phyloP scores from a whole-genome alignment of 2,888 invertebrate genomes.

The Tetanocera ferruginea region DNA sequence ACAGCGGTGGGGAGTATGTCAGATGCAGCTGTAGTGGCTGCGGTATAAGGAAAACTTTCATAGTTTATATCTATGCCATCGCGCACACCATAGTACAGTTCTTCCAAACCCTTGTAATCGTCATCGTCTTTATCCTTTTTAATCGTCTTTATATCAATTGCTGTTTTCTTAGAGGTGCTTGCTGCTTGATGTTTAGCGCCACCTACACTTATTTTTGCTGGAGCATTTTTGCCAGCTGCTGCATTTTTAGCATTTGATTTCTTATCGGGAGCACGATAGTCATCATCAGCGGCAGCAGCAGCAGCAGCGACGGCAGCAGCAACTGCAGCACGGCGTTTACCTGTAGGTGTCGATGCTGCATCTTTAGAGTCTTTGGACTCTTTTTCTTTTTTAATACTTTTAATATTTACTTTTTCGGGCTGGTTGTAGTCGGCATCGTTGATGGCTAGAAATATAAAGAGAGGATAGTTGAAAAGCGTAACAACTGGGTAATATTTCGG shows the following conservation, averaged over 20 bases:
- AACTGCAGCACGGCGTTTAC: slow-evolving; percentile 51
- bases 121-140: slow-evolving; percentile 56
- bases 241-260: slow-evolving; percentile 38
- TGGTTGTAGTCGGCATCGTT: slow-evolving; percentile 64
- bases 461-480: background rate
- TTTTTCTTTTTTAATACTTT: slow-evolving; percentile 64
- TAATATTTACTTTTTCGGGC: slow-evolving; percentile 53
- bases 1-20: slow-evolving; percentile 49
- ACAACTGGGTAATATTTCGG: background rate
- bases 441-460: slow-evolving; percentile 58
- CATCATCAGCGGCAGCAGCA: slow-evolving; percentile 31
- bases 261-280: slow-evolving; percentile 20
- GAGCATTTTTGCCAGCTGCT: slow-evolving; percentile 39
- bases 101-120: slow-evolving; percentile 65
- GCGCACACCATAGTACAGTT: slow-evolving; percentile 66
- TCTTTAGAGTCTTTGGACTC: slow-evolving; percentile 44
- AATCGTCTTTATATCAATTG: slow-evolving; percentile 46
- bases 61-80: slow-evolving; percentile 59
- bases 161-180: slow-evolving; percentile 38
- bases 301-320: slow-evolving; percentile 35
- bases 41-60: slow-evolving; percentile 60
- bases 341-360: slow-evolving; percentile 44
- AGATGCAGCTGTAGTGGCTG: slow-evolving; percentile 35
- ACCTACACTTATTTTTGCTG: slow-evolving; percentile 36
- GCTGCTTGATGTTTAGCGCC: slow-evolving; percentile 39